Evolutionary conservation across 2,113 vertebrate genomes (phyloP), one percentile per base, ranked within the genome.

Genomic region (Pholis gunnellus): DNA sequence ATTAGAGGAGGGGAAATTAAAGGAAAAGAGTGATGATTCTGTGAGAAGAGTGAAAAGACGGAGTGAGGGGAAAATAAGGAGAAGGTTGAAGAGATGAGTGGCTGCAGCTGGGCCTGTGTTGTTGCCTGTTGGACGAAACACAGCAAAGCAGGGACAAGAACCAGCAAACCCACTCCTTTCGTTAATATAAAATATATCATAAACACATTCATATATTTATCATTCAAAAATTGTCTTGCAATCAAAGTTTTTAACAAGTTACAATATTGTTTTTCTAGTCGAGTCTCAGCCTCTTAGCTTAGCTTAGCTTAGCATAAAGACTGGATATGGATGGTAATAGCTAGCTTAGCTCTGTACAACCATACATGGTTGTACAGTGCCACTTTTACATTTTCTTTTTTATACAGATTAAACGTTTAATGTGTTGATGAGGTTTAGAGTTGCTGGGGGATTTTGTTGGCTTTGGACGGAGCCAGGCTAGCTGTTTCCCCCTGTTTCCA

Each of bases 1-100:
- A 92, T 89, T 92, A 87, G 84, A 91, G 44, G 81, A 91, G 65
- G 29, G 67, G 56, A 61, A 82, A 87, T 80, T 44, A 60, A 87
- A 72, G 68, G 54, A 60, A 77, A 87, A 69, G 20, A 63, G 40
- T 25, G 54, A 50, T 10, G 15, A 50, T 71, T 31, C 66, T 71
- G 56, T 75, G 61, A 36, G 27, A 61, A 25, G 20, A 87, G 29
- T 72, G 63, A 56, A 85, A 76, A 68, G 54, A 85, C 14, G 57
- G 38, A 25, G 65, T 60, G 61, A 27, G 69, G 63, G 60, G 66
- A 38, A 88, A 87, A 82, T 87, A 67, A 90, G 64, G 79, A 83
- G 44, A 88, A 86, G 85, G 86, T 91, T 91, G 36, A 75, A 63
- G 66, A 74, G 67, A 72, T 74, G 79, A 85, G 74, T 31, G 34